Percentiles rank a stretch among this genome's conserved stretches.
phyloP scores from a whole-genome alignment of 2,888 invertebrate species.

The Acanthosepion lycidas region DNA sequence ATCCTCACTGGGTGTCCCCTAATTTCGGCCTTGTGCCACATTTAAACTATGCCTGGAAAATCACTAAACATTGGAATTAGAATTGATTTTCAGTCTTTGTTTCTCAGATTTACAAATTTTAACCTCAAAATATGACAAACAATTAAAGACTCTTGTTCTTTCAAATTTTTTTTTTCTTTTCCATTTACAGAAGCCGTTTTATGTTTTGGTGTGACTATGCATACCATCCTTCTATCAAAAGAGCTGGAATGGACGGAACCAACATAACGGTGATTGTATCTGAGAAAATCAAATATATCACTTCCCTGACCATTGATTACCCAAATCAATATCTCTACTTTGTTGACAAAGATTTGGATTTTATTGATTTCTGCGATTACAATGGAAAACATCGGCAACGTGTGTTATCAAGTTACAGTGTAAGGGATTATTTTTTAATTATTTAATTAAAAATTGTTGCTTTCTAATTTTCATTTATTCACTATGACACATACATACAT shows the following conservation, averaged over 20 bases:
- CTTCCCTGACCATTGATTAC: slow-evolving; percentile 95
- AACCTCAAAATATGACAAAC: too few relatives aligned
- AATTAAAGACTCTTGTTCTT: too few relatives aligned
- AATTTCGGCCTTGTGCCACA: too few relatives aligned
- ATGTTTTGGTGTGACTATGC: slow-evolving; percentile 99
- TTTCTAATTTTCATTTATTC: too few relatives aligned
- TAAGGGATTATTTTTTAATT: slow-evolving; percentile 57
- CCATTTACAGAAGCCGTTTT: slow-evolving; percentile 59
- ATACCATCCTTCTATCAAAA: slow-evolving; percentile 94
- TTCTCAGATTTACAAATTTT: too few relatives aligned
- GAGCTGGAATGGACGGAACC: slow-evolving; percentile 96
- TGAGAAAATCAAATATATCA: slow-evolving; percentile 98
- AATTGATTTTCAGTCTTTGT: too few relatives aligned
- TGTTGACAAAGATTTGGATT: slow-evolving; percentile 96
- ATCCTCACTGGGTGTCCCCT: too few relatives aligned
- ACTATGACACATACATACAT: background rate
- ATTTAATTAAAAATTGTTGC: background rate
- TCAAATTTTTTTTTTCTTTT: background rate
- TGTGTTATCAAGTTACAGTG: slow-evolving; percentile 77
- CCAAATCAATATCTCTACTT: slow-evolving; percentile 95
- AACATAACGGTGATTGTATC: slow-evolving; percentile 88
- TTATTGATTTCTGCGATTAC: slow-evolving; percentile 97
- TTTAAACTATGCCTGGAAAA: too few relatives aligned
- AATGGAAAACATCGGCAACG: slow-evolving; percentile 93
- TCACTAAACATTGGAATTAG: too few relatives aligned